These are phyloP conservation scores for Ectropis grisescens DNA, from an alignment of 1,140 invertebrate genomes.

Conservation along the genomic window DNA sequence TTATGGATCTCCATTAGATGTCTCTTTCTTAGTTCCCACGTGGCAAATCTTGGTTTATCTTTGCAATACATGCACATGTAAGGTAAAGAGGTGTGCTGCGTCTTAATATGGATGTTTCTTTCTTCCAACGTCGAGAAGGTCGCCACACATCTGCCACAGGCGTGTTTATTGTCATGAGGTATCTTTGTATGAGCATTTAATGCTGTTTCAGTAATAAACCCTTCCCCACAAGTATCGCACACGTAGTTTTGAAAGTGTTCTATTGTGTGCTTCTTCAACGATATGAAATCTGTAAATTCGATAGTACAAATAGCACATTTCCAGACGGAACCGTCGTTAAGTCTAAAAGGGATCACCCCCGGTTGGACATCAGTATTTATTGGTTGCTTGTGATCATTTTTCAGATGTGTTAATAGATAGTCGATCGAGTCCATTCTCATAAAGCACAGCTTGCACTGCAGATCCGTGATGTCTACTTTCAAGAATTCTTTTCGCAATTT, in stretches of 20 bases:
- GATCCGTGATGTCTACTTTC: conserved; percentile 51
- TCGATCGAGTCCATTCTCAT: conserved; percentile 42
- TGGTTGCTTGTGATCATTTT: conserved; percentile 52
- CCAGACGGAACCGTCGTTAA: conserved; percentile 46
- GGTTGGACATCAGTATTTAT: conserved; percentile 45
- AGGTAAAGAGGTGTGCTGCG: conserved; percentile 41
- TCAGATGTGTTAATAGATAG: conserved; percentile 46
- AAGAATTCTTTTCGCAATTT: conserved; percentile 51
- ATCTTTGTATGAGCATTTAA: conserved; percentile 46
- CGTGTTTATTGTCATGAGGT: conserved; percentile 52
- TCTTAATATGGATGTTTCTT: conserved; percentile 44
- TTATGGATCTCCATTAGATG: conserved; percentile 59
- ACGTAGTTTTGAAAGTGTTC: conserved; percentile 62
- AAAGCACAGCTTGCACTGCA: conserved; percentile 54
- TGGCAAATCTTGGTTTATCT: conserved; percentile 50
- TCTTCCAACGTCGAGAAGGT: conserved; percentile 54
- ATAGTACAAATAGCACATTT: conserved; percentile 48
- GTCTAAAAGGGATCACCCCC: conserved; percentile 47
- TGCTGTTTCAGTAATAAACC: conserved; percentile 54
- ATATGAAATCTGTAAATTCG: conserved; percentile 58
- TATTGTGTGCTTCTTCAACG: conserved; percentile 51
- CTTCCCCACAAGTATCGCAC: conserved; percentile 63
- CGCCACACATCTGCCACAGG: conserved; percentile 52
- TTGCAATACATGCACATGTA: conserved; percentile 60
- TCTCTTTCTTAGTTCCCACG: conserved; percentile 46